phyloP scores from a whole-genome alignment of 2,797 vertebrate genomes.

The Peromyscus nudipes region DNA sequence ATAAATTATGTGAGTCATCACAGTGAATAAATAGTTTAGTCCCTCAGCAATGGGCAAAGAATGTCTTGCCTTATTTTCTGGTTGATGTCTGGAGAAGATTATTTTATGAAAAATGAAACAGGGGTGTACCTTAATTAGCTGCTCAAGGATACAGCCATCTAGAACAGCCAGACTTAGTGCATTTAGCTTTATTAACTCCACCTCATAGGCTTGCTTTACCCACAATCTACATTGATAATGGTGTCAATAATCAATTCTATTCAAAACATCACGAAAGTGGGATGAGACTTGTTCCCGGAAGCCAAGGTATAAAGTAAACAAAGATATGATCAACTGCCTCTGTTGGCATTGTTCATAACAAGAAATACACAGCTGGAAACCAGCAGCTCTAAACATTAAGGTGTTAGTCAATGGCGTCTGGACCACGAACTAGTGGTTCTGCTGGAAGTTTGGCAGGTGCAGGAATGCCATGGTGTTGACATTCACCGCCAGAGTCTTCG shows the following conservation, averaged over 20 bases:
- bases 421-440: slow-evolving; percentile 56
- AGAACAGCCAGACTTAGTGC: slow-evolving; percentile 85
- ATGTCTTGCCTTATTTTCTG: slow-evolving; percentile 83
- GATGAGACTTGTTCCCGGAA: slow-evolving; percentile 70
- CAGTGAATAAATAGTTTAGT: slow-evolving; percentile 67
- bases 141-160: slow-evolving; percentile 84
- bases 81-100: slow-evolving; percentile 88
- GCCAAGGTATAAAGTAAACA: slow-evolving; percentile 74
- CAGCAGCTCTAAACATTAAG: slow-evolving; percentile 76
- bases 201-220: slow-evolving; percentile 43
- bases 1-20: slow-evolving; percentile 60
- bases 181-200: slow-evolving; percentile 81
- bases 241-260: slow-evolving; percentile 78
- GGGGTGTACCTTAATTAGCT: slow-evolving; percentile 89
- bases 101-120: slow-evolving; percentile 90
- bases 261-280: slow-evolving; percentile 64
- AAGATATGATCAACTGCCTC: slow-evolving; percentile 82
- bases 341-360: slow-evolving; percentile 76
- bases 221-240: slow-evolving; percentile 72
- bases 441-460: slow-evolving; percentile 75
- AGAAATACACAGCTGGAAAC: slow-evolving; percentile 69
- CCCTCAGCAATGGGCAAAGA: slow-evolving; percentile 77
- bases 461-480: slow-evolving; percentile 72
- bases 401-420: slow-evolving; percentile 73
- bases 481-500: slow-evolving; percentile 71